phyloP scores from a whole-genome alignment of 2,113 vertebrate genomes.

The Percina caprodes region DNA sequence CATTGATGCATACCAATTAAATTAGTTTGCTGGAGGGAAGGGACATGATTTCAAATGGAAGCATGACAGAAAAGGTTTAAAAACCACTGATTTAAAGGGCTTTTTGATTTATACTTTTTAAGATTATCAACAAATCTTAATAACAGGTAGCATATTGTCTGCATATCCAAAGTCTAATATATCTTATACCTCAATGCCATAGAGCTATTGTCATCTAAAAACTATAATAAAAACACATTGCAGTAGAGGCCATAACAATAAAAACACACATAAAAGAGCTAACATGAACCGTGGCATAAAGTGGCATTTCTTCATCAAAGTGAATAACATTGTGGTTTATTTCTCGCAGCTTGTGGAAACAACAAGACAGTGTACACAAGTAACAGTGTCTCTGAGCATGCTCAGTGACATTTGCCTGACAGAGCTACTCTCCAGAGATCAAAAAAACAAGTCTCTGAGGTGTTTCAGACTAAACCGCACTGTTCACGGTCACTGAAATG shows the following conservation, averaged over 20 bases:
- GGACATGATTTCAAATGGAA: neutral
- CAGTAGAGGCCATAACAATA: too few relatives aligned
- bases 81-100: neutral
- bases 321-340: neutral
- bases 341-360: constrained; percentile 24
- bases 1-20: neutral
- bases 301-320: constrained; percentile 25
- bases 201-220: neutral
- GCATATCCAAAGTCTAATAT: constrained; percentile 5
- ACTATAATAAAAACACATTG: neutral
- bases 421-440: constrained; percentile 39
- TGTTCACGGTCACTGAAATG: constrained; percentile 28
- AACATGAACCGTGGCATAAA: neutral
- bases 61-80: neutral
- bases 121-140: constrained; percentile 14
- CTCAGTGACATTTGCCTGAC: constrained; percentile 50
- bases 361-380: constrained; percentile 34
- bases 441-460: constrained; percentile 40
- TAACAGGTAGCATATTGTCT: neutral
- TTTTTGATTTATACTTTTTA: neutral
- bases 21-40: neutral
- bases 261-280: neutral
- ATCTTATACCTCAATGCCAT: neutral
- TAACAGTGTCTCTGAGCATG: constrained; percentile 49
- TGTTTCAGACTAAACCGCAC: constrained; percentile 30